Evolutionary conservation across 2,888 invertebrate genomes (phyloP).

Genomic region (Cryptus viduatorius): DNA sequence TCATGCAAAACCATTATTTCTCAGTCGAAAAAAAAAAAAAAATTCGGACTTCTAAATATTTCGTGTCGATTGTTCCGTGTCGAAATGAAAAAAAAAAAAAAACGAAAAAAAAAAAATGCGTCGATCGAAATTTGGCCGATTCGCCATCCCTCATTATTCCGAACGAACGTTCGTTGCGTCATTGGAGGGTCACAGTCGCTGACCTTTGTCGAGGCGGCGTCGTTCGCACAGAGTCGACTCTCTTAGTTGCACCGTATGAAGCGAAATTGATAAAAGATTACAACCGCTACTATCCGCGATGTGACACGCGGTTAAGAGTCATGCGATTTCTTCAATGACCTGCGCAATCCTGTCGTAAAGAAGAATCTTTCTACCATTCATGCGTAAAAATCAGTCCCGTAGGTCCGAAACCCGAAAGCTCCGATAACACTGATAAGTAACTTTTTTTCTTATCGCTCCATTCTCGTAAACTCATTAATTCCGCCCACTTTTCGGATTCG

Average conservation of each 20-base stretch:
- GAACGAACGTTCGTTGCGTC: slow-evolving; percentile 68
- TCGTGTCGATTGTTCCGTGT: neutral
- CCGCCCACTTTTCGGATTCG: neutral
- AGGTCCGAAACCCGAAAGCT: slow-evolving; percentile 23
- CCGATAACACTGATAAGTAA: slow-evolving; percentile 19
- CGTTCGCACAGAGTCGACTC: slow-evolving; percentile 22
- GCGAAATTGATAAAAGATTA: slow-evolving; percentile 4
- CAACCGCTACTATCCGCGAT: neutral
- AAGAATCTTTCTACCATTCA: neutral
- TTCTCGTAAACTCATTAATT: neutral
- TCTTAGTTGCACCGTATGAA: neutral
- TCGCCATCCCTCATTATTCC: slow-evolving; percentile 54
- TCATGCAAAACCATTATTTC: neutral
- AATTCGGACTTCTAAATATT: neutral
- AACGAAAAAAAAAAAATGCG: neutral
- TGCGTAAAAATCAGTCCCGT: slow-evolving; percentile 25
- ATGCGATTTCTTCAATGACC: slow-evolving; percentile 41
- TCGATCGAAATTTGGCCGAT: neutral
- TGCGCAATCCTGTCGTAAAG: slow-evolving; percentile 12
- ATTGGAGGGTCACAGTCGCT: slow-evolving; percentile 74
- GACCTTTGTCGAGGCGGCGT: slow-evolving; percentile 55
- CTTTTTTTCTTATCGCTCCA: slow-evolving; percentile 2
- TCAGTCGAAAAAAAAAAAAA: neutral
- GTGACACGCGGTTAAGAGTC: slow-evolving; percentile 26
- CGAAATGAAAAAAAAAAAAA: neutral